Base-by-base conservation (phyloP, 2,888 invertebrate genomes). In the Nemoura dubitans region DNA sequence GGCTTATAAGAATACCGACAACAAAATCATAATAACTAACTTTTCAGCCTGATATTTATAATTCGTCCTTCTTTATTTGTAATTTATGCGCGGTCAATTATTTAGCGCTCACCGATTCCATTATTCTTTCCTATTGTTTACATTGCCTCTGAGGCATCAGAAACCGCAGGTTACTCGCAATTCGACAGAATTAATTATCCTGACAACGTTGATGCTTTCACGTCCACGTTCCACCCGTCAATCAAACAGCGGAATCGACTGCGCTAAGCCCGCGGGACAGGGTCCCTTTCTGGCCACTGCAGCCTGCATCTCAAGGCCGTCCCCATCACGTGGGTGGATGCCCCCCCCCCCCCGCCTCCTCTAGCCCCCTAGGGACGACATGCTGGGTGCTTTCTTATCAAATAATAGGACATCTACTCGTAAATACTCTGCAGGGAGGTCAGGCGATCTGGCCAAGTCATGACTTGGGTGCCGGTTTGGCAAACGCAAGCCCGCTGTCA, bases 101-200 rank as follows among this genome's bases (percentile, higher is more conserved):
- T 59, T 59, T 59, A 2, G 59, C 59, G 59, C 59, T 1, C 59
- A 59, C 21, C 59, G 59, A 78, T 78, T 78, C 2, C 78, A 78
- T 28, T n/a, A 78, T 78, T 78, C n/a, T 26, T 78, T 78, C 78
- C 78, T 25, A 78, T 78, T 78, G 78, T 78, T 78, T 78, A 26
- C 78, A 78, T 78, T 27, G 28, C 78, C 26, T n/a, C 78, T 14
- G 7, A 78, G 78, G 78, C 27, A 27, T 78, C 21, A 2, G 2
- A 10, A 14, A 59, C 59, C 59, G 59, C 59, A 78, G 0, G 78
- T 78, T 78, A 25, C 27, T 78, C 21, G 21, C 59, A 59, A 21
- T 59, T 59, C 59, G 59, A 59, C 59, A 59, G 59, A 59, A 59
- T 59, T 59, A 59, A 59, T 59, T 59, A 59, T 21, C 59, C 14